Base-by-base conservation (phyloP, 64 coral and sea anemone genomes). In the Astreopora myriophthalma region DNA sequence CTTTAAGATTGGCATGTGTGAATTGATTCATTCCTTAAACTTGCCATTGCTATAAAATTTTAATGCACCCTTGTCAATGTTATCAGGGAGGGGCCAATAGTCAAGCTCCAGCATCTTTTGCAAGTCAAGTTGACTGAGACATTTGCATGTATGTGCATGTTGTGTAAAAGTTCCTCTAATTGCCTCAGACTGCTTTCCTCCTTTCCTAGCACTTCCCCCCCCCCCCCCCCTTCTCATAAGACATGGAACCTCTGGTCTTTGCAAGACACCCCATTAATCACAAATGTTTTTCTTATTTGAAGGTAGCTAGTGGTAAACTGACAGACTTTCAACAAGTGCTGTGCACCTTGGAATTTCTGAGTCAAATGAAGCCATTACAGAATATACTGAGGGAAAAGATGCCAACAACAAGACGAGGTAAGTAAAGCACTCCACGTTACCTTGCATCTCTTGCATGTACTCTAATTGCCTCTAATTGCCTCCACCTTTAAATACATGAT, bases 381-480 rank as follows among this genome's bases (percentile, higher is more conserved):
- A 93, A 86, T 94, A 74, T 90, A 87, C 87, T 96, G 4, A 90
- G 87, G 85, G 76, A 96, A 55, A 96, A 96, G 83, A 96, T 96
- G 95, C 95, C 95, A 7, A 96, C 83, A 29, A 94, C 91, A 70
- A 89, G 87, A 77, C 90, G 95, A 93, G 95, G 95, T 96, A 66
- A 20, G 6, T 28, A 64, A 64, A 23, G 6, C 20, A 64, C 17
- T 11, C 3, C 17, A 58, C 4, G 11, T 46, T 46, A 20, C 5
- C 2, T 68, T 26, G 23, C 27, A 3, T 68, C 26, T 2, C 0
- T 9, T 28, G 23, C 6, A 68, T 0, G 5, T 9, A 25, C 4
- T 62, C 11, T 62, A 62, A 62, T 62, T 20, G 4, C 57, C 4
- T 62, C 57, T 19, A 62, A 0, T 1, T 4, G n/a, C n/a, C n/a